Base-by-base conservation (phyloP, 2,797 vertebrate genomes). In the Neosilurus hyrtlii region DNA sequence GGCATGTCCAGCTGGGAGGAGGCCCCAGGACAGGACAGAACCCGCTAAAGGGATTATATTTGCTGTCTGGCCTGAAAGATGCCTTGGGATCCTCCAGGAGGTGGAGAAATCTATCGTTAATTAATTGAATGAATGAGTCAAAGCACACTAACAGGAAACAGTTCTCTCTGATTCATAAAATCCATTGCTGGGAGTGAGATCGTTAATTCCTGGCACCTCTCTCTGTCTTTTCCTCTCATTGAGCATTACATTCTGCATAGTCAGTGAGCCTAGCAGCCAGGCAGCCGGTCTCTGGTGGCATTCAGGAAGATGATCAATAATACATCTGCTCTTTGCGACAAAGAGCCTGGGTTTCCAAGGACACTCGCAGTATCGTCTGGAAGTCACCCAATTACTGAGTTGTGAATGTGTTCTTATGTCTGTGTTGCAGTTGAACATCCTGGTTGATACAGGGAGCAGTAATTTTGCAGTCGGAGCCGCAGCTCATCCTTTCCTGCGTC, bases 401-500 rank as follows among this genome's bases (percentile, higher is more conserved):
- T n/a, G n/a, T 63, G 16, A 65, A 51, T 86, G 74, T 74, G 35
- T 79, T 67, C 2, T 6, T 59, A 76, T 83, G 63, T 83, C 16
- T 84, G 78, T 87, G 75, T 80, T 84, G 59, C 94, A 96, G 97
- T 90, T 99, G 90, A 99, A 99, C 79, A 99, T 99, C 91, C 93
- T 99, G 89, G 98, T 99, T 93, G 98, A 99, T 86, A 99, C 98
- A 0, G 98, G 98, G 79, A 99, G 98, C 94, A 99, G 98, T 88
- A 99, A 99, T 90, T 99, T 99, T 14, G 98, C 98, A 0, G 97
- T 99, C 16, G 98, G 98, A 1, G 98, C 98, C 0, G 97, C 98
- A 0, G 94, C 97, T 82, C 98, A 99, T 86, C 96, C 97, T 2
- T 99, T 98, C 90, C 95, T 99, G 65, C 95, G 93, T 77, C 92